Evolutionary conservation across 53 echinoderm and acorn worm genomes (phyloP).

Genomic region (Echinometra lucunter): DNA sequence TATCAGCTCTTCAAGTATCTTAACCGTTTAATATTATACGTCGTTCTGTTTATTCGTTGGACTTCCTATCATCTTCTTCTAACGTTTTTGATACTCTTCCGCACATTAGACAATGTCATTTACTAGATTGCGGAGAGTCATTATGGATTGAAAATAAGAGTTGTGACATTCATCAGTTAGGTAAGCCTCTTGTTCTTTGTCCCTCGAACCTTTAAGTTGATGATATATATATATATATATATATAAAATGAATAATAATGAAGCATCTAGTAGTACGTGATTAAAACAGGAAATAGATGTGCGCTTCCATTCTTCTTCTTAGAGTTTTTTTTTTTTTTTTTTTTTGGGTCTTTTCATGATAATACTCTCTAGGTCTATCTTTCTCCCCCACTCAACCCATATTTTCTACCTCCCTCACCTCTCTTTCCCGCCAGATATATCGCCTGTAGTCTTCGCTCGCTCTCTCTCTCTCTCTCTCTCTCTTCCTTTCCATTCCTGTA

Average conservation of each 20-base stretch:
- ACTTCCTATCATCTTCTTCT: neutral
- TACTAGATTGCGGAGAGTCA: slow-evolving; percentile 33
- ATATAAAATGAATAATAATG: neutral
- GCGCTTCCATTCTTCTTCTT: neutral
- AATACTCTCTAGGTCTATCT: neutral
- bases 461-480: neutral
- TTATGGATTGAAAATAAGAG: slow-evolving; percentile 9
- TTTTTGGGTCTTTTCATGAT: neutral
- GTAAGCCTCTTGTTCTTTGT: neutral
- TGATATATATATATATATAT: neutral
- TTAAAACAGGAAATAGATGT: neutral
- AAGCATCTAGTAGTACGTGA: neutral
- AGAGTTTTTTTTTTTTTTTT: no score
- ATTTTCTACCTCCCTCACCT: neutral
- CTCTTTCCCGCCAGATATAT: no score
- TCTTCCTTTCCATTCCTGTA: no score
- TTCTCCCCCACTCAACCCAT: neutral
- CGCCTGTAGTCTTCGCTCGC: no score
- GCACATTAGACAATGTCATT: slow-evolving; percentile 53
- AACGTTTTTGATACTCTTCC: slow-evolving; percentile 42
- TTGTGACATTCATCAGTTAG: slow-evolving; percentile 25
- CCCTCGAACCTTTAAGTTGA: neutral
- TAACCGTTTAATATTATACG: slow-evolving; percentile 46
- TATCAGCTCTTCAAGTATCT: slow-evolving; percentile 53
- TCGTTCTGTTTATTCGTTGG: slow-evolving; percentile 43